Evolutionary conservation across 1,140 invertebrate species (phyloP).

Genomic region (Eufriesea mexicana): DNA sequence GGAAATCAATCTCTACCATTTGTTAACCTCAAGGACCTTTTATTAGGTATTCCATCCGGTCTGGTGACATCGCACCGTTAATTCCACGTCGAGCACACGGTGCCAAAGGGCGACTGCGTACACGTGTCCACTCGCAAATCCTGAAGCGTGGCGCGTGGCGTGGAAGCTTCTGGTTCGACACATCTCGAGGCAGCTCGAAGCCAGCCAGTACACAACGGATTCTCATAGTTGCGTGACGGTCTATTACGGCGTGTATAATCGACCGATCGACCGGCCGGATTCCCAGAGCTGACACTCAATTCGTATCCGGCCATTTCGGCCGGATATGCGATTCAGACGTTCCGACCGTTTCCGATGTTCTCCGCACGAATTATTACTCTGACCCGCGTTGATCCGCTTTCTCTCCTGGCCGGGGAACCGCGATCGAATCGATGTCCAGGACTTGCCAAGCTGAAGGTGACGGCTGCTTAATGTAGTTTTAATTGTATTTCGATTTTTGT

Average conservation of each 20-base stretch:
- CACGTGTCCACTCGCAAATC: constrained; percentile 63
- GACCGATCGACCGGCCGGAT: constrained; percentile 56
- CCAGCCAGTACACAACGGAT: constrained; percentile 60
- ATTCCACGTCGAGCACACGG: constrained; percentile 23
- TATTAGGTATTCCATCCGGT: neutral
- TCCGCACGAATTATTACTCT: constrained; percentile 35
- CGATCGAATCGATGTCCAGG: neutral
- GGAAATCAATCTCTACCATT: neutral
- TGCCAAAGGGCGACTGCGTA: constrained; percentile 27
- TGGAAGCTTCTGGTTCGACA: constrained; percentile 50
- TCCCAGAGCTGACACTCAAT: constrained; percentile 62
- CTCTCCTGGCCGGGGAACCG: neutral
- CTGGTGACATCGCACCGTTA: neutral
- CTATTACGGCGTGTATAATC: constrained; percentile 64
- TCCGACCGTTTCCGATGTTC: constrained; percentile 34
- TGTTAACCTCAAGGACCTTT: neutral
- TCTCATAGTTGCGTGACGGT: constrained; percentile 48
- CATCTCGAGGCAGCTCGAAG: constrained; percentile 48
- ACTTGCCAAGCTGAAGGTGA: neutral
- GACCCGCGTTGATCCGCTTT: constrained; percentile 6
- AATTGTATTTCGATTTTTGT: neutral
- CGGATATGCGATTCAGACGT: constrained; percentile 64
- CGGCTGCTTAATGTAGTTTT: neutral
- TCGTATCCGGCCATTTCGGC: constrained; percentile 63
- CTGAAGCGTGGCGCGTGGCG: constrained; percentile 44